These are phyloP conservation scores for Chaetoderma sp. DNA, from an alignment of 2,888 invertebrate genomes.

Conservation along the genomic window DNA sequence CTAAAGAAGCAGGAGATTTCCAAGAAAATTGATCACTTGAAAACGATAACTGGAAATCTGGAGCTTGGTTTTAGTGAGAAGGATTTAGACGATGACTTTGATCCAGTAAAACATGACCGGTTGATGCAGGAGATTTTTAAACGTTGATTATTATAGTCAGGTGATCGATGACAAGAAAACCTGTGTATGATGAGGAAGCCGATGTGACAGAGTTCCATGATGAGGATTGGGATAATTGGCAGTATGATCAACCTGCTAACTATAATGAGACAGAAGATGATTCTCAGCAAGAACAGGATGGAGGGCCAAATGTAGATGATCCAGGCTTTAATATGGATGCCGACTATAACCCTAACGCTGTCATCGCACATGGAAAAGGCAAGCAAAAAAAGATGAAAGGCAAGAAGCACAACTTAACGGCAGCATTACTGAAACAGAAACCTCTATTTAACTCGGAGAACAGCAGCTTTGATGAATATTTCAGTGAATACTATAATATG, in stretches of 20 bases:
- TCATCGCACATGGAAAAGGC: slow-evolving; percentile 64
- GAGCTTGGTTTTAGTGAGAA: slow-evolving; percentile 79
- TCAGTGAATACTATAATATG: slow-evolving; percentile 94
- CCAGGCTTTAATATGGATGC: slow-evolving; percentile 91
- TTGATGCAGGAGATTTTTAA: slow-evolving; percentile 85
- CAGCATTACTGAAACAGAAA: too few relatives aligned
- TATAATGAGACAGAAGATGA: slow-evolving; percentile 38
- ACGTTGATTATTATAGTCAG: slow-evolving; percentile 86
- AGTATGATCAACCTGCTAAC: too few relatives aligned
- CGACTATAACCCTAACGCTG: slow-evolving; percentile 79
- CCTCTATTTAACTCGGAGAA: too few relatives aligned
- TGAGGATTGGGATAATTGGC: slow-evolving; percentile 80
- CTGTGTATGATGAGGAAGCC: slow-evolving; percentile 77
- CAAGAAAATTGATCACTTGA: slow-evolving; percentile 86
- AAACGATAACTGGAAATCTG: slow-evolving; percentile 88
- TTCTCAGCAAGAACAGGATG: slow-evolving; percentile 28
- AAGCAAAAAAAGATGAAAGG: slow-evolving; percentile 74
- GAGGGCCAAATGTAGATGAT: slow-evolving; percentile 71
- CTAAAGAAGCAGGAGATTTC: slow-evolving; percentile 90
- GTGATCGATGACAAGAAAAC: slow-evolving; percentile 81
- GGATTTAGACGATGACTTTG: slow-evolving; percentile 83
- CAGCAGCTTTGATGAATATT: slow-evolving; percentile 89
- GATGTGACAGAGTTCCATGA: too few relatives aligned
- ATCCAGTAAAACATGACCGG: slow-evolving; percentile 87
- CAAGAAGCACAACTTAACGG: too few relatives aligned